Evolutionary conservation across 2,797 vertebrate species (phyloP).

Genomic region (Mus minutoides): DNA sequence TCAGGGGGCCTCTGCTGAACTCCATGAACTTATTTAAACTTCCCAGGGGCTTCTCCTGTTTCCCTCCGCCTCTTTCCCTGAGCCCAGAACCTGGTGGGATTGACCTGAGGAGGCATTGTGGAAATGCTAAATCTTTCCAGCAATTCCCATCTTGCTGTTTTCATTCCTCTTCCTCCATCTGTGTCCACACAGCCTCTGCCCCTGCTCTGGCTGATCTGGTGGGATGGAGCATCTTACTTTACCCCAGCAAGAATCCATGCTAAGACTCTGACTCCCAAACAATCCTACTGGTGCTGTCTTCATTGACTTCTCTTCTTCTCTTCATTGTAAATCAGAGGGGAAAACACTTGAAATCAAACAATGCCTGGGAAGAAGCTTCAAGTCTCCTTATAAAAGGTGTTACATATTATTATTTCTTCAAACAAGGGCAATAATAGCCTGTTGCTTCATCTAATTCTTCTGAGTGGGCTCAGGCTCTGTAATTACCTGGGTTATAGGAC

Average conservation of each 20-base stretch:
- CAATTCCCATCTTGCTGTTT: not conserved
- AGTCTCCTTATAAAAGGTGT: conserved; percentile 67
- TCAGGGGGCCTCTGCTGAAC: conserved; percentile 79
- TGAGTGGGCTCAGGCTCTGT: conserved; percentile 70
- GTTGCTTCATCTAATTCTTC: conserved; percentile 73
- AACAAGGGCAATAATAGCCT: conserved; percentile 54
- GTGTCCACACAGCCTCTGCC: not conserved
- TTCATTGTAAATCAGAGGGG: conserved; percentile 15
- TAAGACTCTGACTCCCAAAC: not conserved
- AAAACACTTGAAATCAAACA: conserved; percentile 14
- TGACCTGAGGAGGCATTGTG: conserved; percentile 26
- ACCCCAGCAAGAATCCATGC: not conserved
- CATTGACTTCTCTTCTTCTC: conserved; percentile 29
- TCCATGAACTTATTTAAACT: conserved; percentile 82
- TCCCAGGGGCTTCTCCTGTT: conserved; percentile 71
- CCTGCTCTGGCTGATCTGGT: not conserved
- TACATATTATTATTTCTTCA: conserved; percentile 69
- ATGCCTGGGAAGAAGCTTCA: conserved; percentile 68
- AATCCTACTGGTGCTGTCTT: not conserved
- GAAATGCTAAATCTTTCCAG: conserved; percentile 49
- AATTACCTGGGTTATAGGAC: conserved; percentile 75
- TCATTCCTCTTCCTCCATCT: not conserved
- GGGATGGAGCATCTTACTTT: not conserved
- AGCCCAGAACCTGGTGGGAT: not conserved
- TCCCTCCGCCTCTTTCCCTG: conserved; percentile 50